Evolutionary conservation across 2,888 invertebrate species (phyloP), one percentile per base, ranked within the genome.

Genomic region (Sarcophaga caerulescens): DNA sequence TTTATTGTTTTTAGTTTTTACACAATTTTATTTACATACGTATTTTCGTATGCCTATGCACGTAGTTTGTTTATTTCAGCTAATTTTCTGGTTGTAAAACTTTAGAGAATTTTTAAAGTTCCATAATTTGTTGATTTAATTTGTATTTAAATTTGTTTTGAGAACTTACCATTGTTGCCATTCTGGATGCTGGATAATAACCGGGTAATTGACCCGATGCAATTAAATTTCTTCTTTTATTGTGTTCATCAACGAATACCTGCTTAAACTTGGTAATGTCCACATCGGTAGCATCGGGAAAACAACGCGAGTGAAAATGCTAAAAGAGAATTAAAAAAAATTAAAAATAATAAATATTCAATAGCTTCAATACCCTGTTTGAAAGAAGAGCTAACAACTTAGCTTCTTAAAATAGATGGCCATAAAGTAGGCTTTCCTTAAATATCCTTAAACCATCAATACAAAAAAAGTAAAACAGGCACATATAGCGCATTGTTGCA

Each of bases 121-220:
- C 6, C 35, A 6, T 35, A 0, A 35, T 35, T 2, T 35, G 35
- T 35, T 35, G 35, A 35, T 35, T 35, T 35, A 35, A 35, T 35
- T 35, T 35, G 35, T 35, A 35, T 35, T 35, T 6, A 8, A 35
- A 8, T 35, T 35, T 35, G 1, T 35, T 35, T 35, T 35, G 8
- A 35, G 17, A 35, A 87, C 91, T 88, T 69, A 93, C 93, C 92
- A 93, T 91, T 23, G 93, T 92, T 45, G 92, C 91, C 93, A 93
- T 93, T 73, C 90, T 89, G 3, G 92, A 85, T 0, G 93, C 93
- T 5, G 92, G 90, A 88, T 91, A 92, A 84, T 92, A 93, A n/a
- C 93, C 92, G 3, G 92, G 92, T 71, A 93, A 84, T 62, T 89
- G 88, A 21, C 93, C 93, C n/a, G 92, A 88, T 6, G 93, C 93